phyloP scores from a whole-genome alignment of 2,113 vertebrate genomes.

The Etia nguti region DNA sequence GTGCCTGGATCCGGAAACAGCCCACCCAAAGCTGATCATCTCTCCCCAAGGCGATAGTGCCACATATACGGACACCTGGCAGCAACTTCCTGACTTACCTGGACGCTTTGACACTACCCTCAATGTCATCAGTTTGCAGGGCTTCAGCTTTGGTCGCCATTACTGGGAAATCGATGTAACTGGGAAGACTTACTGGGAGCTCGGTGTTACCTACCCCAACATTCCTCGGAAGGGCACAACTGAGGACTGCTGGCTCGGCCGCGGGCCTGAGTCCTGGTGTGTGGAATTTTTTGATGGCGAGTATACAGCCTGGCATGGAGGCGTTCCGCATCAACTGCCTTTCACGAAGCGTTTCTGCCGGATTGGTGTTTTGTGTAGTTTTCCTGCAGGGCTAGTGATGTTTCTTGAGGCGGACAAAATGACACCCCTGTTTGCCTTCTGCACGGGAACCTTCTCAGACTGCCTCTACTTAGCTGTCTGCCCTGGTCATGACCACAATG shows the following conservation, averaged over 20 bases:
- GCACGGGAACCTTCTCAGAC: slow-evolving; percentile 68
- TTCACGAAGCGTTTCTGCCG: slow-evolving; percentile 52
- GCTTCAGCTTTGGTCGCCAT: slow-evolving; percentile 75
- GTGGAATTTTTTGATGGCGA: slow-evolving; percentile 82
- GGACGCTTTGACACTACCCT: slow-evolving; percentile 83
- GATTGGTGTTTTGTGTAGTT: slow-evolving; percentile 81
- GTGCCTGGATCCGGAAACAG: slow-evolving; percentile 67
- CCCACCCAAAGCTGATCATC: slow-evolving; percentile 74
- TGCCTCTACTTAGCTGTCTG: slow-evolving; percentile 69
- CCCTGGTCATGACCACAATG: slow-evolving; percentile 72
- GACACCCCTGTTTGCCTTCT: slow-evolving; percentile 78
- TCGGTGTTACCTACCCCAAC: slow-evolving; percentile 80
- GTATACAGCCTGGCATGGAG: slow-evolving; percentile 77
- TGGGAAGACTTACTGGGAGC: slow-evolving; percentile 85
- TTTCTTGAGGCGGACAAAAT: slow-evolving; percentile 80
- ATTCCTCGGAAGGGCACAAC: slow-evolving; percentile 78
- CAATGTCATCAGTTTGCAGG: slow-evolving; percentile 76
- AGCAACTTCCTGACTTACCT: slow-evolving; percentile 71
- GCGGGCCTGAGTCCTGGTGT: slow-evolving; percentile 76
- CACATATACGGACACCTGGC: slow-evolving; percentile 69
- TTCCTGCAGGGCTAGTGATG: slow-evolving; percentile 74
- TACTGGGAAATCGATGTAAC: slow-evolving; percentile 87
- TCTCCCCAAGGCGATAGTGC: slow-evolving; percentile 62
- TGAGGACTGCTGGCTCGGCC: slow-evolving; percentile 83
- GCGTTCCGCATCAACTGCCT: slow-evolving; percentile 53